Conservation (phyloP, 1,140 invertebrate genomes). For the Trissolcus basalis region DNA sequence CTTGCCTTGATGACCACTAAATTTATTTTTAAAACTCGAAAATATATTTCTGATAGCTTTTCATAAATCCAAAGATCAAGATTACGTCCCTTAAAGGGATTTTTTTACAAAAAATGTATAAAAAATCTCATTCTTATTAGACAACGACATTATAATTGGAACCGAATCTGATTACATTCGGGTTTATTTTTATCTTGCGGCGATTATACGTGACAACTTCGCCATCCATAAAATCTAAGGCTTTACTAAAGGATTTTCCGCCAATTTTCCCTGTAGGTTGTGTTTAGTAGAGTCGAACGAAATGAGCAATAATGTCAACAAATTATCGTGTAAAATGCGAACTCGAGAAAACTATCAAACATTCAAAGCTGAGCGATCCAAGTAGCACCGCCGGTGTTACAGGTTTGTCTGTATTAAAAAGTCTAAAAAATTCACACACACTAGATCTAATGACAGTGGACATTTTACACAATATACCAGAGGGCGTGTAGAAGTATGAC, state of each 20-base stretch:
- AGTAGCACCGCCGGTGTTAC: slow-evolving; percentile 15
- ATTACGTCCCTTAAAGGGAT: slow-evolving; percentile 6
- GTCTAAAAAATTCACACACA: slow-evolving; percentile 3
- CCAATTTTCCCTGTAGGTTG: slow-evolving; percentile 30
- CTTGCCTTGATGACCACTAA: no score
- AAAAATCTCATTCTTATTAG: slow-evolving; percentile 24
- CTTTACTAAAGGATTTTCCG: slow-evolving; percentile 32
- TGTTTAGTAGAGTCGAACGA: slow-evolving; percentile 31
- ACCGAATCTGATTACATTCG: not conserved
- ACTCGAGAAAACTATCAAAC: slow-evolving; percentile 14
- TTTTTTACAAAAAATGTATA: slow-evolving; percentile 22
- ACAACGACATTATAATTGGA: slow-evolving; percentile 9
- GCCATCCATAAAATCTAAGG: slow-evolving; percentile 39
- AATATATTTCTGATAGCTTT: no score
- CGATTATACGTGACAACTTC: slow-evolving; percentile 38
- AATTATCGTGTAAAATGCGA: slow-evolving; percentile 16
- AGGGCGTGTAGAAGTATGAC: slow-evolving; percentile 13
- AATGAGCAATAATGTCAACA: slow-evolving; percentile 18
- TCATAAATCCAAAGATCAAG: slow-evolving; percentile 1
- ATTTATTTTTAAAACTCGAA: no score
- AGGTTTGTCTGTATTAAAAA: slow-evolving; percentile 12
- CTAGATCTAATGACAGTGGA: slow-evolving; percentile 14
- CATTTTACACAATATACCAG: slow-evolving; percentile 22
- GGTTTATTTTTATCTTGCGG: slow-evolving; percentile 31
- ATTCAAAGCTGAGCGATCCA: slow-evolving; percentile 9